Evolutionary conservation across 2,888 invertebrate genomes (phyloP).

Genomic region (Tetrapedia diversipes): DNA sequence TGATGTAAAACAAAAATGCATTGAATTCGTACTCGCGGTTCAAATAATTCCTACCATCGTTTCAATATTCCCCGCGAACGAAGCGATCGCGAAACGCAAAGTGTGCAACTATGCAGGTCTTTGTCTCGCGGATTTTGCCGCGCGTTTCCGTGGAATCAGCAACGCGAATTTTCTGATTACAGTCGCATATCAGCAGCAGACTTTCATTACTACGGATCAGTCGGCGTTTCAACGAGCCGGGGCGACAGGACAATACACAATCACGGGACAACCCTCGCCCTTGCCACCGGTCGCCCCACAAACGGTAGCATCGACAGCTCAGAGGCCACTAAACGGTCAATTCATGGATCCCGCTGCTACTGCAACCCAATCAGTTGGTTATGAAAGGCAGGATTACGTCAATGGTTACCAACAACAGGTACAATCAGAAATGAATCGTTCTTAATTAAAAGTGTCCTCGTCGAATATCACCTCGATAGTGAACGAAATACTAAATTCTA

Average conservation of each 20-base stretch:
- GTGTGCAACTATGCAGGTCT: slow-evolving; percentile 10
- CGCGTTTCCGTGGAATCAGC: slow-evolving; percentile 46
- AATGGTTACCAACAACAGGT: slow-evolving; percentile 83
- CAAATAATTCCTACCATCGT: neutral
- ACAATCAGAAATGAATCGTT: slow-evolving; percentile 45
- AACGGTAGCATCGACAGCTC: slow-evolving; percentile 76
- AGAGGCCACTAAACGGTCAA: slow-evolving; percentile 81
- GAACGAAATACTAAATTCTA: neutral
- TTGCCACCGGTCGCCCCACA: slow-evolving; percentile 78
- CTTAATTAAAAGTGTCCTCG: slow-evolving; percentile 32
- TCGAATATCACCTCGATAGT: neutral
- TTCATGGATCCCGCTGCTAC: slow-evolving; percentile 81
- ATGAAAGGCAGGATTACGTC: slow-evolving; percentile 83
- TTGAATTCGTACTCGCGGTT: neutral
- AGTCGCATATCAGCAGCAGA: slow-evolving; percentile 82
- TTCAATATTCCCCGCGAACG: neutral
- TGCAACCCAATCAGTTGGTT: slow-evolving; percentile 79
- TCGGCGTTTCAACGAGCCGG: slow-evolving; percentile 82
- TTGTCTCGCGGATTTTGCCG: slow-evolving; percentile 8
- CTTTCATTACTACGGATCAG: slow-evolving; percentile 81
- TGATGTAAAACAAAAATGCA: too few species aligned
- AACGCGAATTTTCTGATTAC: slow-evolving; percentile 65
- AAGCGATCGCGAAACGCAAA: slow-evolving; percentile 15
- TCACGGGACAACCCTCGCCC: slow-evolving; percentile 81
- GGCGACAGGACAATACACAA: slow-evolving; percentile 81